A percentile compares a stretch with the other conserved stretches of the same genome.
Conservation (phyloP, 2,113 vertebrate species). For the Hyperopisus bebe region DNA sequence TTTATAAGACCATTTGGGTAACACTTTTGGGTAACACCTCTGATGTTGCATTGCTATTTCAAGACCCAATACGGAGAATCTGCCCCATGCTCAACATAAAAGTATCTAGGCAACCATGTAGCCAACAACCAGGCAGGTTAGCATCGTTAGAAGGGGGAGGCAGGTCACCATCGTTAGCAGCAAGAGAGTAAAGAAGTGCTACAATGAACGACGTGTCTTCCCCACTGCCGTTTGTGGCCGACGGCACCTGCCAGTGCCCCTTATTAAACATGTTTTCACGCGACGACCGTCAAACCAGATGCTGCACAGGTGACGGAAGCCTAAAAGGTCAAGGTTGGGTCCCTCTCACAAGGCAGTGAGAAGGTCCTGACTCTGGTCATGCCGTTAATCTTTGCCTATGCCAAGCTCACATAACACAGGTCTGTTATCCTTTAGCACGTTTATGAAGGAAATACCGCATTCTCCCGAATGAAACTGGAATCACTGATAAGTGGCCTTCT, state of each 20-base stretch:
- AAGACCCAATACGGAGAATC: not conserved
- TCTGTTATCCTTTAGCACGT: not conserved
- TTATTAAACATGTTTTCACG: not conserved
- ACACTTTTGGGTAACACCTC: too few species aligned
- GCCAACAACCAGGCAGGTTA: not conserved
- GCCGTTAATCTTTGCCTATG: not conserved
- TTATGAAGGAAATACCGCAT: conserved; percentile 3
- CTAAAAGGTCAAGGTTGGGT: conserved; percentile 11
- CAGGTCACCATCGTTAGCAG: not conserved
- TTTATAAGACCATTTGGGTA: too few species aligned
- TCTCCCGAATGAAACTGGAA: not conserved
- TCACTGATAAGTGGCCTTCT: not conserved
- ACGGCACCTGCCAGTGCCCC: not conserved
- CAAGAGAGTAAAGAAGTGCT: not conserved
- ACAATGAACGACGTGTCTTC: not conserved
- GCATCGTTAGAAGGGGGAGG: not conserved
- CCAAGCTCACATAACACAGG: not conserved
- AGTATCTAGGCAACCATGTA: not conserved
- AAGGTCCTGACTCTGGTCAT: conserved; percentile 17
- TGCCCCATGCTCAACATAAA: not conserved
- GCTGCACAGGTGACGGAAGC: conserved; percentile 20
- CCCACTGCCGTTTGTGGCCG: not conserved
- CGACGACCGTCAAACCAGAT: not conserved
- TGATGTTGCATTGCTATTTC: not conserved
- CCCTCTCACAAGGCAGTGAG: conserved; percentile 14